A percentile compares a stretch with the other conserved stretches of the same genome.
Evolutionary conservation across 2,797 vertebrate genomes (phyloP).

Genomic region (Thalassophryne amazonica): DNA sequence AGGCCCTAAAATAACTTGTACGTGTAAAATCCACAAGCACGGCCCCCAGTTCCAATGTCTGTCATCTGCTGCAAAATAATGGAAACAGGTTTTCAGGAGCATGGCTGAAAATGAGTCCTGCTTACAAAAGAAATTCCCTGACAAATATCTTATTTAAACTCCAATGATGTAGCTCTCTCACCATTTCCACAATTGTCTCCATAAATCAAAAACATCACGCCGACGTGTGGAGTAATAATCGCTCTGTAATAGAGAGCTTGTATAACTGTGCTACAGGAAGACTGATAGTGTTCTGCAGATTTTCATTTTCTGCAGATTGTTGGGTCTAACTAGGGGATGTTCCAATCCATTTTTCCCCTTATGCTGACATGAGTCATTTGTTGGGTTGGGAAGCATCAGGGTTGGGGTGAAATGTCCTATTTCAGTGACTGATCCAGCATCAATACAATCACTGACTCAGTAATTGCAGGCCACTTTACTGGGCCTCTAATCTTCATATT

Average conservation of each 20-base stretch:
- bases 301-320: slow-evolving; percentile 7
- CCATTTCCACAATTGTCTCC: slow-evolving; percentile 36
- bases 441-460: no score
- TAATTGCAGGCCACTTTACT: no score
- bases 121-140: slow-evolving; percentile 42
- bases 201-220: slow-evolving; percentile 24
- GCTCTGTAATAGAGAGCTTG: slow-evolving; percentile 8
- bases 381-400: no score
- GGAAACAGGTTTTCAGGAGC: slow-evolving; percentile 33
- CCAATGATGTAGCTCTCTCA: slow-evolving; percentile 12
- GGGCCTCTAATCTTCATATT: no score
- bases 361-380: no score
- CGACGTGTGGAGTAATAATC: slow-evolving; percentile 6
- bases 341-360: no score
- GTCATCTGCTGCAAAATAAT: slow-evolving; percentile 41
- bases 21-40: slow-evolving; percentile 46
- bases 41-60: slow-evolving; percentile 39
- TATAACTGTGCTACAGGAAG: slow-evolving; percentile 16
- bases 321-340: no score
- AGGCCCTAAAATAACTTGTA: slow-evolving; percentile 58
- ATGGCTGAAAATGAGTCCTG: slow-evolving; percentile 15
- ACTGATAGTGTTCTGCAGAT: background rate
- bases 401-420: no score
- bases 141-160: slow-evolving; percentile 42
- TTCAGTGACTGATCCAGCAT: no score